Conservation (phyloP, 2,888 invertebrate genomes). For the Melanostoma scalare region DNA sequence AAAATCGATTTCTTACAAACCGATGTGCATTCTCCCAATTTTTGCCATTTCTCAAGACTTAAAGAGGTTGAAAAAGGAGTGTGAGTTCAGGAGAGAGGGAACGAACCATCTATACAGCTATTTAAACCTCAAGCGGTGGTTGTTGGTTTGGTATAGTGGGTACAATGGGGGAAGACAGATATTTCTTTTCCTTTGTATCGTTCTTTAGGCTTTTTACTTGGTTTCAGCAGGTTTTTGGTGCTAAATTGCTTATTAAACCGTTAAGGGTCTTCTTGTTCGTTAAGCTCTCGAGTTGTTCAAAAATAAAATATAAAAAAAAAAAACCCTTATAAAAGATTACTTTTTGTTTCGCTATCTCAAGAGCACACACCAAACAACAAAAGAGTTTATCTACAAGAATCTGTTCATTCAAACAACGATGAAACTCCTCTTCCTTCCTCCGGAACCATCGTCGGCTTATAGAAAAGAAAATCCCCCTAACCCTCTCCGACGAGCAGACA, state of each 20-base stretch:
- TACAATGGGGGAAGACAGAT: background rate
- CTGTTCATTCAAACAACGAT: slow-evolving; percentile 9
- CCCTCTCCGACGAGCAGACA: slow-evolving; percentile 4
- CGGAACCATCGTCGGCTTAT: background rate
- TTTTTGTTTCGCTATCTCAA: slow-evolving; percentile 34
- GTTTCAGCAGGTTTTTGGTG: slow-evolving; percentile 32
- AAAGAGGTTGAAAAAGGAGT: too few species aligned
- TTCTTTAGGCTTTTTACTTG: background rate
- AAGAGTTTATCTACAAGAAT: slow-evolving; percentile 45
- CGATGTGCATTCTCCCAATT: slow-evolving; percentile 7
- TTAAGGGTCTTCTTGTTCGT: slow-evolving; percentile 50
- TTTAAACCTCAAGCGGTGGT: background rate
- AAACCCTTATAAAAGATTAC: slow-evolving; percentile 28
- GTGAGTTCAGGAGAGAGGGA: background rate
- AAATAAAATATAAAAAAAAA: slow-evolving; percentile 1
- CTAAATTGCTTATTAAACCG: slow-evolving; percentile 62
- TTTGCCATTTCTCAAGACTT: too few species aligned
- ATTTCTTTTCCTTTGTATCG: slow-evolving; percentile 18
- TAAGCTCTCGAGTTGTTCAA: slow-evolving; percentile 38
- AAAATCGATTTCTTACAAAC: slow-evolving; percentile 57
- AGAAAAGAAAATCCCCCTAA: background rate
- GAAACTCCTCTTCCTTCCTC: background rate
- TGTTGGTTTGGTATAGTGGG: background rate
- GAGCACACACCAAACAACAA: slow-evolving; percentile 33
- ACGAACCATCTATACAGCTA: slow-evolving; percentile 8